These are phyloP conservation scores for Hozukius guyotensis DNA, from an alignment of 2,797 vertebrate genomes.

Conservation along the genomic window DNA sequence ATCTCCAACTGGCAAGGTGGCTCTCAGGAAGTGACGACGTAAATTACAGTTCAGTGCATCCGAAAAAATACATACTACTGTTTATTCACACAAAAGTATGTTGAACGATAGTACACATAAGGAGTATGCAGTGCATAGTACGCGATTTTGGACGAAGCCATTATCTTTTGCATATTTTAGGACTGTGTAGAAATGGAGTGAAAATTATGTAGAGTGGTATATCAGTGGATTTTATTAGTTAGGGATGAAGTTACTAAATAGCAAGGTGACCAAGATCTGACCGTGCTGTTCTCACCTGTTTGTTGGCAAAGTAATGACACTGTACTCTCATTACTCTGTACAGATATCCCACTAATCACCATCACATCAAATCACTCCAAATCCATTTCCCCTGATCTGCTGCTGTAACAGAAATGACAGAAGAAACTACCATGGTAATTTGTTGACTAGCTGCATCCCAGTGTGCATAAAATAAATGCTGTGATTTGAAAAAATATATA, in stretches of 20 bases:
- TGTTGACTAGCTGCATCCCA: neutral
- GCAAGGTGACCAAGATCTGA: neutral
- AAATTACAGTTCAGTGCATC: too few relatives aligned
- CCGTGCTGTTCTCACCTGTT: constrained; percentile 5
- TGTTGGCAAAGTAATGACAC: neutral
- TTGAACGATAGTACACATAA: too few relatives aligned
- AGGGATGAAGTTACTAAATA: neutral
- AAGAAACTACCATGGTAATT: neutral
- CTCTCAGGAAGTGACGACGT: too few relatives aligned
- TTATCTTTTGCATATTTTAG: neutral
- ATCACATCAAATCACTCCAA: constrained; percentile 23
- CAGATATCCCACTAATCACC: constrained; percentile 23
- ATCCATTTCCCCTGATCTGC: constrained; percentile 21
- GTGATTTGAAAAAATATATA: neutral
- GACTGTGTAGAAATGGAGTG: neutral
- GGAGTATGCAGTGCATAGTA: too few relatives aligned
- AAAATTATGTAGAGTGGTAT: neutral
- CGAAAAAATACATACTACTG: too few relatives aligned
- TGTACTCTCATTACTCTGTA: neutral
- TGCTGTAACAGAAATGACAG: neutral
- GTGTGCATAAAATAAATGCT: neutral
- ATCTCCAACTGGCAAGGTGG: too few relatives aligned
- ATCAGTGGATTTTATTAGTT: neutral
- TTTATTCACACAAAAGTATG: too few relatives aligned
- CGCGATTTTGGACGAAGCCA: neutral